Evolutionary conservation across 2,797 vertebrate species (phyloP).

Genomic region (Sarcoramphus papa): DNA sequence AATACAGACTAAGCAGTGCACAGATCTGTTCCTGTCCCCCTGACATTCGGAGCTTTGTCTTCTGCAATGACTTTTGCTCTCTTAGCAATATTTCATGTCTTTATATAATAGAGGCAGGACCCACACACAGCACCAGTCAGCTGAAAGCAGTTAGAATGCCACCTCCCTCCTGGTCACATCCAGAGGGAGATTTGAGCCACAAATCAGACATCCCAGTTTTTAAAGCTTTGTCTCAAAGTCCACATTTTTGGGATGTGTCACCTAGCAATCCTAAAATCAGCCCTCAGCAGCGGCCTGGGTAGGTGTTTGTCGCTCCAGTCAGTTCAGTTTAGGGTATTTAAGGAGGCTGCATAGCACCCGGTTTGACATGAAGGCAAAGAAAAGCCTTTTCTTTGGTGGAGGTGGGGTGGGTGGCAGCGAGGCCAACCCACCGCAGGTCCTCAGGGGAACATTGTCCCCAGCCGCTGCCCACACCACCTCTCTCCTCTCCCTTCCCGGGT

Average conservation of each 20-base stretch:
- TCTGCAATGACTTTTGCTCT: background rate
- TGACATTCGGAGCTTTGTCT: background rate
- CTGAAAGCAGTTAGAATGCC: background rate
- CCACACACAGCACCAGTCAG: background rate
- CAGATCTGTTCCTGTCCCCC: background rate
- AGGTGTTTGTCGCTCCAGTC: background rate
- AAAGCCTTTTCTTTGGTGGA: background rate
- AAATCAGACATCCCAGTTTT: background rate
- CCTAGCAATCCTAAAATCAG: background rate
- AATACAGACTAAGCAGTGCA: background rate
- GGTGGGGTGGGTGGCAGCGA: accelerated
- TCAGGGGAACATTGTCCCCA: background rate
- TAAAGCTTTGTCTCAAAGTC: background rate
- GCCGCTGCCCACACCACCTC: background rate
- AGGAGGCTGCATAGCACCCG: background rate
- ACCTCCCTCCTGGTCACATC: background rate
- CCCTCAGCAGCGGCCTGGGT: background rate
- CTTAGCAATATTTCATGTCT: background rate
- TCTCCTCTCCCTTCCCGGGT: background rate
- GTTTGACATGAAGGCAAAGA: background rate
- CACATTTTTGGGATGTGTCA: background rate
- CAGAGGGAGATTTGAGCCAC: background rate
- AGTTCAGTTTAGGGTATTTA: background rate
- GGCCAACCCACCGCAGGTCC: background rate
- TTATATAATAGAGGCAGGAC: background rate